Conservation (phyloP, 2,888 invertebrate species). For the Eupithecia inturbata region DNA sequence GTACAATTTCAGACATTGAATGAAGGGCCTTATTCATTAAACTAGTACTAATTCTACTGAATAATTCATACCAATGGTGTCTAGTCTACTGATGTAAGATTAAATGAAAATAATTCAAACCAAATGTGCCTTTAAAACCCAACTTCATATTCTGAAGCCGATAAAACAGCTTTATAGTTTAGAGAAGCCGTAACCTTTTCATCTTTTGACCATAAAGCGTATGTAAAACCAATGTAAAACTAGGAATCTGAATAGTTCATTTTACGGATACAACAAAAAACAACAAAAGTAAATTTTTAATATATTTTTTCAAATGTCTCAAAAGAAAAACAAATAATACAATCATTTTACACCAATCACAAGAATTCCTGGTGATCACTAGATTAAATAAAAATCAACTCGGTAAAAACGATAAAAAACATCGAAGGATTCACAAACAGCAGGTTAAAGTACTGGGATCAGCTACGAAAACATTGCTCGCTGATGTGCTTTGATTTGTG, state of each 20-base stretch:
- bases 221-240: constrained; percentile 42
- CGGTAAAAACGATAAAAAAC: not conserved
- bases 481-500: constrained; percentile 77
- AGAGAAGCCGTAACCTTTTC: constrained; percentile 34
- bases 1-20: not conserved
- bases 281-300: constrained; percentile 68
- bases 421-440: not conserved
- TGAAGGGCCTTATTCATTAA: not conserved
- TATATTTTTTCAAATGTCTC: constrained; percentile 79
- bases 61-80: not conserved
- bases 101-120: not conserved
- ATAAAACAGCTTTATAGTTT: constrained; percentile 16
- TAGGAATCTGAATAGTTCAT: constrained; percentile 53
- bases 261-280: constrained; percentile 71
- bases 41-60: not conserved
- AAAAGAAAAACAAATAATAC: constrained; percentile 48
- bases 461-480: constrained; percentile 70
- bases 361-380: not conserved
- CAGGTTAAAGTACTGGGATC: not conserved
- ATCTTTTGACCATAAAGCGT: constrained; percentile 33
- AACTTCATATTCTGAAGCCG: constrained; percentile 1
- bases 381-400: not conserved
- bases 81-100: not conserved
- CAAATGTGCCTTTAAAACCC: not conserved
- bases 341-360: not conserved